Evolutionary conservation across 2,888 invertebrate species (phyloP).

Genomic region (Xestia sexstrigata): DNA sequence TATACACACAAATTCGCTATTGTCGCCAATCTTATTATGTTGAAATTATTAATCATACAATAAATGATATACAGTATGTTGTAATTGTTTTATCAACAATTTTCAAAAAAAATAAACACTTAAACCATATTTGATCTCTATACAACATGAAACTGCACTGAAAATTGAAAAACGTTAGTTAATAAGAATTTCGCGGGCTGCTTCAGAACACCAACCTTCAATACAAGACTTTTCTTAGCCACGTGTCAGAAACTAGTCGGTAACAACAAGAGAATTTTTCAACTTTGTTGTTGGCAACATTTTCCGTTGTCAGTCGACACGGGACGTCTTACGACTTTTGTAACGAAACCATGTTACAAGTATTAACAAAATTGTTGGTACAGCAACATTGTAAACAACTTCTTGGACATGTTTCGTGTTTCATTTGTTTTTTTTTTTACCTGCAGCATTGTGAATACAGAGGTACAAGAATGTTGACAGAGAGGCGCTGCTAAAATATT

Average conservation of each 20-base stretch:
- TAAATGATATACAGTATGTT: too few species aligned
- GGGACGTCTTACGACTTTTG: constrained; percentile 25
- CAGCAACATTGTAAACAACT: constrained; percentile 17
- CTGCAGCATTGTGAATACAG: neutral
- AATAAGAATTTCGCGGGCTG: neutral
- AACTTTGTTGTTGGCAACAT: constrained; percentile 18
- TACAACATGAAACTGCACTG: too few species aligned
- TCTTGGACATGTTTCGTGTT: neutral
- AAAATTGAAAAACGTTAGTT: neutral
- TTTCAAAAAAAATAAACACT: too few species aligned
- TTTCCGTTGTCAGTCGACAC: constrained; percentile 2
- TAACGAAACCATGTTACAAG: constrained; percentile 25
- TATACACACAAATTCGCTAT: too few species aligned
- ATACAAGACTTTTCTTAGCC: neutral
- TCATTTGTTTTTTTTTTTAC: constrained; percentile 11
- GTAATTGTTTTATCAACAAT: too few species aligned
- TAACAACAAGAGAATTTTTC: neutral
- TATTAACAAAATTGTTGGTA: constrained; percentile 18
- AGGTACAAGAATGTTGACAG: neutral
- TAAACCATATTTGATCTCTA: too few species aligned
- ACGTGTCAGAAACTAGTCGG: neutral
- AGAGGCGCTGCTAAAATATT: neutral
- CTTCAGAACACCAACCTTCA: too few species aligned
- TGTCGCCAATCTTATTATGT: too few species aligned
- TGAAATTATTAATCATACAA: too few species aligned